Conservation (phyloP, 2,888 invertebrate genomes). For the Gibbula magus region DNA sequence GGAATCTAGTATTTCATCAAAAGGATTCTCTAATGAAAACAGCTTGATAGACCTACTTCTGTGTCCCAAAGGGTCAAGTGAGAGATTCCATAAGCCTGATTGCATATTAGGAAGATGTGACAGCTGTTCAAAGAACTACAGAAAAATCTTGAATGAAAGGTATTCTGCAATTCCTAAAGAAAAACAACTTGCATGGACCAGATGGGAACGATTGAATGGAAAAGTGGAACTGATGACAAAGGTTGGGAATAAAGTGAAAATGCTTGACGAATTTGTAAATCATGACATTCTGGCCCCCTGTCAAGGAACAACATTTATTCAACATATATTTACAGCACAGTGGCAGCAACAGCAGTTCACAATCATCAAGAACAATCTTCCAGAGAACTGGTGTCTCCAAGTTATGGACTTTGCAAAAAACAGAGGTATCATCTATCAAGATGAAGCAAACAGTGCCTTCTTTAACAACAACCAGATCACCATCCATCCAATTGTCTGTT, state of each 20-base stretch:
- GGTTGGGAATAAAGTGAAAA: background rate
- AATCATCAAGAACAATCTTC: background rate
- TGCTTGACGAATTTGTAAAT: background rate
- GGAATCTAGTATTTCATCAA: too few species aligned
- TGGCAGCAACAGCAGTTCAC: background rate
- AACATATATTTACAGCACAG: background rate
- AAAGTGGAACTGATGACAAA: background rate
- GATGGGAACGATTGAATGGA: background rate
- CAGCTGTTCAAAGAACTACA: too few species aligned
- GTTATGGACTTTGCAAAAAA: too few species aligned
- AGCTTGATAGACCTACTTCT: too few species aligned
- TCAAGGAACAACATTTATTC: background rate
- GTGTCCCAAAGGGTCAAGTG: too few species aligned
- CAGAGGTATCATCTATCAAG: too few species aligned
- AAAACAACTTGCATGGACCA: background rate
- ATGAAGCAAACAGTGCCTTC: too few species aligned
- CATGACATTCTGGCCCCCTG: background rate
- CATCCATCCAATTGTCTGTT: too few species aligned
- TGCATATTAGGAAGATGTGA: too few species aligned
- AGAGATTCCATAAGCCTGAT: too few species aligned
- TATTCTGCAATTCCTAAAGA: background rate
- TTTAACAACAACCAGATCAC: too few species aligned
- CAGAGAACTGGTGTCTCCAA: background rate
- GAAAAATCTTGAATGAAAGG: background rate
- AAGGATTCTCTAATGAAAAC: too few species aligned